phyloP scores from a whole-genome alignment of 2,888 invertebrate species.

The Drosophila barbarae region DNA sequence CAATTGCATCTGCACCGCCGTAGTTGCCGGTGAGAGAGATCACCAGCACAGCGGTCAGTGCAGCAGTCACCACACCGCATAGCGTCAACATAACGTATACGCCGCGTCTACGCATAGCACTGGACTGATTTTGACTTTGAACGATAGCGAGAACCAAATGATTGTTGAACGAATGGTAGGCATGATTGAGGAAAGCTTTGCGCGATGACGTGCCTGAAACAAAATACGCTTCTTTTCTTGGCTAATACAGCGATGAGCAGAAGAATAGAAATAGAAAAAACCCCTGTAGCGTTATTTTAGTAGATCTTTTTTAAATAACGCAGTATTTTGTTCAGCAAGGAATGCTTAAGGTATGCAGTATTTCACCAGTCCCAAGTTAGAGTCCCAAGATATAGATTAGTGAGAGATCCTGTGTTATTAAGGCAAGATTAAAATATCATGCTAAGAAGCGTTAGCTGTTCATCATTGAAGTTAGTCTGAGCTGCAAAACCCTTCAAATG shows the following conservation, averaged over 20 bases:
- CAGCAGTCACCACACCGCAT: constrained; percentile 43
- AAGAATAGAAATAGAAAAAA: not conserved
- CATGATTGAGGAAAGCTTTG: not conserved
- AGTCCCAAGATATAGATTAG: no score
- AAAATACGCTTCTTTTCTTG: not conserved
- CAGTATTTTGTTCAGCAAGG: not conserved
- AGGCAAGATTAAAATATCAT: no score
- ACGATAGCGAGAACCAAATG: constrained; percentile 6
- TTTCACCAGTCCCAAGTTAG: no score
- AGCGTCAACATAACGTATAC: constrained; percentile 61
- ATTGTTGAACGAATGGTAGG: not conserved
- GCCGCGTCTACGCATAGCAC: constrained; percentile 52
- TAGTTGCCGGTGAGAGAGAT: constrained; percentile 26
- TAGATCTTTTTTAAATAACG: not conserved
- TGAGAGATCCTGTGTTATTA: no score
- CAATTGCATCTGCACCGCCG: constrained; percentile 23
- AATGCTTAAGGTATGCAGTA: no score
- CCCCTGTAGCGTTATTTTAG: no score
- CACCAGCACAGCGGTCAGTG: constrained; percentile 44
- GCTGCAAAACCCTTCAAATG: no score
- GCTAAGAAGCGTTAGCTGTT: no score
- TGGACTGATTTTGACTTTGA: constrained; percentile 23
- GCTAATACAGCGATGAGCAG: not conserved
- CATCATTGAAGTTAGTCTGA: no score
- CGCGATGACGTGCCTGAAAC: not conserved